phyloP scores from a whole-genome alignment of 2,797 vertebrate species.

The Zenarchopterus dispar region DNA sequence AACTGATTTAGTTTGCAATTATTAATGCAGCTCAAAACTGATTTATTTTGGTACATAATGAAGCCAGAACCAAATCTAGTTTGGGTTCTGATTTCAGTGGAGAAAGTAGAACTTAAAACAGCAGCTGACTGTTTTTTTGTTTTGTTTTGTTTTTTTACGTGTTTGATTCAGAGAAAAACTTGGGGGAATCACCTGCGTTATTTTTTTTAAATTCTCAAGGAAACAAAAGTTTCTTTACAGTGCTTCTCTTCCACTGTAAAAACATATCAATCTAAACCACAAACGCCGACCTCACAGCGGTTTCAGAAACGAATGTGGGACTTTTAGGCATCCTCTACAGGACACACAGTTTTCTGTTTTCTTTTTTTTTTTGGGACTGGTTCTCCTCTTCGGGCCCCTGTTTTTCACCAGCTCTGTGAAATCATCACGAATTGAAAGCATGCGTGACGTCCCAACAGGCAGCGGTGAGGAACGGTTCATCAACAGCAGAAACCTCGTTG shows the following conservation, averaged over 20 bases:
- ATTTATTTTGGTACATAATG: too few relatives aligned
- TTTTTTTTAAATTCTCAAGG: not conserved
- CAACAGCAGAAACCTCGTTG: conserved; percentile 5
- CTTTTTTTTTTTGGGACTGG: too few relatives aligned
- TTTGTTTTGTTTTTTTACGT: not conserved
- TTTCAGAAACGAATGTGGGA: not conserved
- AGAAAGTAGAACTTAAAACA: not conserved
- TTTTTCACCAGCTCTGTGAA: not conserved
- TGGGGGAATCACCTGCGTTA: conserved; percentile 5
- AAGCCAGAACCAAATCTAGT: too few relatives aligned
- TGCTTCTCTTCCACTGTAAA: not conserved
- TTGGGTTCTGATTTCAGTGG: not conserved
- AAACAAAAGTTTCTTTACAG: not conserved
- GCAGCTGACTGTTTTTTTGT: not conserved
- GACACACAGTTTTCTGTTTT: too few relatives aligned
- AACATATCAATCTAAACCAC: not conserved
- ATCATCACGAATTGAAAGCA: not conserved
- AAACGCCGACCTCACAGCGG: not conserved
- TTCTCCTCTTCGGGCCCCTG: not conserved
- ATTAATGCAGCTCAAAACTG: too few relatives aligned
- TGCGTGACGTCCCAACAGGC: not conserved
- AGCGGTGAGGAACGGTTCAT: conserved; percentile 1
- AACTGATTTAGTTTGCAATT: too few relatives aligned
- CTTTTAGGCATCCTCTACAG: not conserved
- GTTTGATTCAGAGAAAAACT: not conserved